Evolutionary conservation across 2,888 invertebrate species (phyloP), one percentile per base, ranked within the genome.

Genomic region (Ichneumoninae sp.): DNA sequence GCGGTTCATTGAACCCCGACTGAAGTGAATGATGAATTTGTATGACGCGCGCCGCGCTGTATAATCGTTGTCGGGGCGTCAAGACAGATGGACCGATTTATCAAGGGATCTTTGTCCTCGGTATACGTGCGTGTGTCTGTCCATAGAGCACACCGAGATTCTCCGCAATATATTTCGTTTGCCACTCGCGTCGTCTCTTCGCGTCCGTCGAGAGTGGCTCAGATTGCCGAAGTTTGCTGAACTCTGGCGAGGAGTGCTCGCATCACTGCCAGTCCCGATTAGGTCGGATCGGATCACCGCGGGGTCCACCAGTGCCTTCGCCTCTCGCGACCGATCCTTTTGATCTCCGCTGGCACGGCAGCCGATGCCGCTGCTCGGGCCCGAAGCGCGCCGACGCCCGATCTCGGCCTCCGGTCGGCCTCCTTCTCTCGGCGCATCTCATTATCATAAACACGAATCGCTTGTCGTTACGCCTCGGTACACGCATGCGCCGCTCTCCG

Each of bases 371-470:
- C 50, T 50, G n/a, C 62, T 40, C 40, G 19, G 26, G 68, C 54
- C 54, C 40, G 44, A 10, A 47, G 54, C 66, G 52, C 19, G 40
- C 52, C 52, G 65, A 60, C 52, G 74, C 40, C 74, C 44, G 40
- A 1, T 26, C 52, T n/a, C 47, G 30, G 68, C 54, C 52, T 40
- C 77, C 47, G 13, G 65, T 8, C 47, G 13, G 70, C 8, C 19
- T 72, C 52, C 75, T 72, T 44, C 57, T 66, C 66, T 66, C 66
- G 54, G 68, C 69, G 66, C 68, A 65, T 50, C 84, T 87, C 83
- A 87, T 87, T 88, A 88, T 85, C 88, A 85, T 88, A 86, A 86
- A 88, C 85, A 85, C 82, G 82, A 76, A 82, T 86, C 71, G 84
- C 85, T 83, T 84, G 82, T 86, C 84, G 75, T 78, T 76, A 80